Conservation (phyloP, 2,888 invertebrate genomes). For the Anodontia alba region DNA sequence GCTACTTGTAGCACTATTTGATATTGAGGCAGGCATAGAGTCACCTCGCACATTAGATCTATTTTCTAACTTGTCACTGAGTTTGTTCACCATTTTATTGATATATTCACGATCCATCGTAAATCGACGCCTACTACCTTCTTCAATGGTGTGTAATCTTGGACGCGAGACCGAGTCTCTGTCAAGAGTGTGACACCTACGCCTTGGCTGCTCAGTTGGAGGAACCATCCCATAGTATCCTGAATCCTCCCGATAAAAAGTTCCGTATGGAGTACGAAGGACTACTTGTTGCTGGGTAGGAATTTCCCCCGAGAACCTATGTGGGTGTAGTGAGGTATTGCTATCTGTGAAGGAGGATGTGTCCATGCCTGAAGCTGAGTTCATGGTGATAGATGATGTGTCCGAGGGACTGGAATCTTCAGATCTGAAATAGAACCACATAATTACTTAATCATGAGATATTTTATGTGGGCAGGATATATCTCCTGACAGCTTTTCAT, state of each 20-base stretch:
- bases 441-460: no score
- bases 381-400: slow-evolving; percentile 64
- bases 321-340: slow-evolving; percentile 54
- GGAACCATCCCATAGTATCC: slow-evolving; percentile 75
- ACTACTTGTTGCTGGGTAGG: slow-evolving; percentile 72
- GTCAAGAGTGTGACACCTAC: slow-evolving; percentile 79
- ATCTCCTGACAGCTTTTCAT: no score
- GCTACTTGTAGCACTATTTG: slow-evolving; percentile 75
- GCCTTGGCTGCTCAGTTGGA: slow-evolving; percentile 71
- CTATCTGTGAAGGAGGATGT: slow-evolving; percentile 59
- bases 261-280: slow-evolving; percentile 79
- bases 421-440: slow-evolving; percentile 67
- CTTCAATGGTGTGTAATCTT: slow-evolving; percentile 78
- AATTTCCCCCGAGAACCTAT: slow-evolving; percentile 57
- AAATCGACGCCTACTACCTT: slow-evolving; percentile 73
- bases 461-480: neutral
- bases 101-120: slow-evolving; percentile 80
- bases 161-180: slow-evolving; percentile 77
- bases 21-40: slow-evolving; percentile 77
- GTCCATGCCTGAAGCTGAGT: slow-evolving; percentile 67
- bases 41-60: slow-evolving; percentile 68
- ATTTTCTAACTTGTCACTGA: slow-evolving; percentile 75
- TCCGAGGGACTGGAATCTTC: slow-evolving; percentile 74
- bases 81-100: slow-evolving; percentile 75
- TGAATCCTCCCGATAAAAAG: slow-evolving; percentile 78